Evolutionary conservation across 2,113 vertebrate species (phyloP).

Genomic region (Panthera tigris): DNA sequence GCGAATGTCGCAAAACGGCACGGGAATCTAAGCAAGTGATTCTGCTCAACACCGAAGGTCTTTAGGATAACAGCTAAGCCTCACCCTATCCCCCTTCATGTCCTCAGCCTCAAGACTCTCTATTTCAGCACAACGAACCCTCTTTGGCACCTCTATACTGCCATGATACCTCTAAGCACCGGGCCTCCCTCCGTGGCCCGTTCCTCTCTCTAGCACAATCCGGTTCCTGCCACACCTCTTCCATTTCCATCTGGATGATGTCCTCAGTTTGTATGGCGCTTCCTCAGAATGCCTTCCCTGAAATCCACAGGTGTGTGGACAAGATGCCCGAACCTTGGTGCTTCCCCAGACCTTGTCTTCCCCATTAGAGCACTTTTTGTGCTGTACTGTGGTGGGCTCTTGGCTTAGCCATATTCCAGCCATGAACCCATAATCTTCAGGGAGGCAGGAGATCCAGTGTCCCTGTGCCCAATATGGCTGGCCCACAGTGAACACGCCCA

Average conservation of each 20-base stretch:
- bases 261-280: neutral
- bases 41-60: neutral
- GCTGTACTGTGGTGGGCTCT: no score
- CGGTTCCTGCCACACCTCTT: neutral
- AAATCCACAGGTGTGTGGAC: neutral
- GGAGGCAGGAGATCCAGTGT: neutral
- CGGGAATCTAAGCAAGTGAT: no score
- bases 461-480: neutral
- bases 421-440: neutral
- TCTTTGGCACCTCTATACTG: accelerated
- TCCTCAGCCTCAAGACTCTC: neutral
- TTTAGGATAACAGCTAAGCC: neutral
- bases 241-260: neutral
- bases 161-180: accelerated
- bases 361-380: accelerated
- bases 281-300: neutral
- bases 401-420: neutral
- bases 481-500: neutral
- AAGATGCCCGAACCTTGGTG: neutral
- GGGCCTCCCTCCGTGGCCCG: accelerated
- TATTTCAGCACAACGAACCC: accelerated
- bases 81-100: neutral
- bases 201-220: neutral
- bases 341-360: neutral
- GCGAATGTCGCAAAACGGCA: neutral